These are phyloP conservation scores for Quiscalus mexicanus DNA, from an alignment of 2,113 vertebrate genomes.

Conservation along the genomic window DNA sequence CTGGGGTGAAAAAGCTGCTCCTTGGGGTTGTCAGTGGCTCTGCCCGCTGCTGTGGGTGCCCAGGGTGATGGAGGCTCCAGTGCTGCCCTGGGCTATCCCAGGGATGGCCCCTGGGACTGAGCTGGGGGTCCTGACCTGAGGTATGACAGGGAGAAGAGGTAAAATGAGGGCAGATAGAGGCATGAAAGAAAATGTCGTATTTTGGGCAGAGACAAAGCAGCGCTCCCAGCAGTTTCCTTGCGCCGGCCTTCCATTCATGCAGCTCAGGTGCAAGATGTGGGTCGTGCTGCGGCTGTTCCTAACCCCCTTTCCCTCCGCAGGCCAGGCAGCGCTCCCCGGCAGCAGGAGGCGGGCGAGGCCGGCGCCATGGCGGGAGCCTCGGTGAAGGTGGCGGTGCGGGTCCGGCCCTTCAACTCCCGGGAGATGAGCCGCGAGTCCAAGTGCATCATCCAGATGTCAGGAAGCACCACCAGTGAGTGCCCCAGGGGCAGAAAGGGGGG, in stretches of 20 bases:
- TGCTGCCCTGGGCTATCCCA: neutral
- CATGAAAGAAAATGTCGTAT: no score
- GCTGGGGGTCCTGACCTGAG: neutral
- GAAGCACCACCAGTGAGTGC: constrained; percentile 97
- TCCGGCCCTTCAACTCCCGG: constrained; percentile 97
- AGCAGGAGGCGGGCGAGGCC: neutral
- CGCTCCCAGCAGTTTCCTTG: rapidly evolving
- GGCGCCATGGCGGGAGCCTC: constrained; percentile 91
- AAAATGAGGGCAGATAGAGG: neutral
- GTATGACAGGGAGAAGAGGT: rapidly evolving
- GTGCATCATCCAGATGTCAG: constrained; percentile 98
- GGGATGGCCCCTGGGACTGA: neutral
- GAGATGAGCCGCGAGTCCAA: constrained; percentile 94
- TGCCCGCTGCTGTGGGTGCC: neutral
- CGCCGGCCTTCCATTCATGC: neutral
- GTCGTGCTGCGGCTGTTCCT: neutral
- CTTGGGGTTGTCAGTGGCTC: rapidly evolving
- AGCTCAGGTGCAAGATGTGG: rapidly evolving
- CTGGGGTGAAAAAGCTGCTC: neutral
- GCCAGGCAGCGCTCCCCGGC: neutral
- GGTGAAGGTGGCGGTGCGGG: constrained; percentile 96
- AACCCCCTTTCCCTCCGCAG: neutral
- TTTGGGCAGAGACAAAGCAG: neutral
- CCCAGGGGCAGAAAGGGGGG: neutral
- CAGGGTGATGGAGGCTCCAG: neutral